Percentiles rank a stretch among this genome's conserved stretches.
Conservation (phyloP, 1,140 invertebrate genomes). For the Pinna nobilis region DNA sequence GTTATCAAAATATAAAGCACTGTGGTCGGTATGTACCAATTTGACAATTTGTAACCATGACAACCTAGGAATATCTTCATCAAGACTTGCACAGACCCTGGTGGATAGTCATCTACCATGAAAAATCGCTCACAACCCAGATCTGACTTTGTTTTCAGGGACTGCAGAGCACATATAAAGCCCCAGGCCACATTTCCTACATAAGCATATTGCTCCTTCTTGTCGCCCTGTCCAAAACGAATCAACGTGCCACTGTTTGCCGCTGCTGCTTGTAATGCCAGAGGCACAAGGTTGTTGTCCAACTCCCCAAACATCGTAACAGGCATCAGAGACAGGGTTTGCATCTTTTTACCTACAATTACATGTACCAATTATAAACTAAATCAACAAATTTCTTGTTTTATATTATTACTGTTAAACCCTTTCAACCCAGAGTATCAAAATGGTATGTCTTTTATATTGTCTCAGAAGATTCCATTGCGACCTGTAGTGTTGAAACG, state of each 20-base stretch:
- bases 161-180: constrained; percentile 25
- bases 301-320: constrained; percentile 27
- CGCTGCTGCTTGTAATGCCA: not conserved
- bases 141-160: constrained; percentile 2
- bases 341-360: constrained; percentile 16
- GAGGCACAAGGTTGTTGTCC: constrained; percentile 1
- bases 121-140: constrained; percentile 22
- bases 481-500: too few relatives aligned
- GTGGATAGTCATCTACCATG: constrained; percentile 19
- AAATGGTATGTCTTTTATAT: too few relatives aligned
- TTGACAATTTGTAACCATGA: constrained; percentile 10
- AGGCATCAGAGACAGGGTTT: constrained; percentile 11
- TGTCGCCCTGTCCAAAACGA: not conserved
- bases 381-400: not conserved
- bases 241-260: not conserved
- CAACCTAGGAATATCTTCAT: constrained; percentile 3
- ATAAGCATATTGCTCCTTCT: constrained; percentile 11
- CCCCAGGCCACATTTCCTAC: constrained; percentile 32
- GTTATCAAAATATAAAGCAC: not conserved
- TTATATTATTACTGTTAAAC: too few relatives aligned
- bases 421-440: too few relatives aligned
- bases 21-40: not conserved
- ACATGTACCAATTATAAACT: not conserved
- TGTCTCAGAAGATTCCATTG: too few relatives aligned
- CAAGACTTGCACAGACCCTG: not conserved